Conservation (phyloP, 2,888 invertebrate species). For the Pollenia amentaria region DNA sequence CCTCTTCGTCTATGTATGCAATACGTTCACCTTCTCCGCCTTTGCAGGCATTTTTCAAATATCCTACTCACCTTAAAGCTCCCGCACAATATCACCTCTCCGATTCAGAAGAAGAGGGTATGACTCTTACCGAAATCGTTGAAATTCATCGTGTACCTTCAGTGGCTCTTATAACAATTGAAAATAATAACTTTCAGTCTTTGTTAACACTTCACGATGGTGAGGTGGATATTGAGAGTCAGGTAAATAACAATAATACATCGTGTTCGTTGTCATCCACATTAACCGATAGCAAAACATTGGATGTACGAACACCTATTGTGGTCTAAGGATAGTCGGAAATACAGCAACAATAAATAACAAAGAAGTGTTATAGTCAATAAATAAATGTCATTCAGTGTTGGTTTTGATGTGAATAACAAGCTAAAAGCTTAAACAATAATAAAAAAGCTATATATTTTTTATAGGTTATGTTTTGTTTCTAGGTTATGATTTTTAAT, state of each 20-base stretch:
- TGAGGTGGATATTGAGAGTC: slow-evolving; percentile 66
- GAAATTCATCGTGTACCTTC: slow-evolving; percentile 76
- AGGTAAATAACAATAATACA: slow-evolving; percentile 80
- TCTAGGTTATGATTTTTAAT: slow-evolving; percentile 19
- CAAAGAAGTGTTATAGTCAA: slow-evolving; percentile 54
- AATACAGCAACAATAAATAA: slow-evolving; percentile 25
- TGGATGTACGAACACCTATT: slow-evolving; percentile 83
- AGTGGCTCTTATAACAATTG: slow-evolving; percentile 41
- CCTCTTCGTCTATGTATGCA: slow-evolving; percentile 79
- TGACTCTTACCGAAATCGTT: slow-evolving; percentile 80
- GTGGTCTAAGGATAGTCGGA: slow-evolving; percentile 78
- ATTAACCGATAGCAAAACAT: slow-evolving; percentile 83
- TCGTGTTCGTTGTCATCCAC: slow-evolving; percentile 82
- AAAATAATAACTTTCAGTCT: slow-evolving; percentile 67
- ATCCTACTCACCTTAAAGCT: slow-evolving; percentile 53
- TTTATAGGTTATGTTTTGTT: slow-evolving; percentile 41
- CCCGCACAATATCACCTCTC: slow-evolving; percentile 49
- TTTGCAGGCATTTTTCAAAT: slow-evolving; percentile 45
- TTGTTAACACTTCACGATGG: slow-evolving; percentile 1
- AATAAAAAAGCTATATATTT: slow-evolving; percentile 15
- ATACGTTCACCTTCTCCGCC: slow-evolving; percentile 80
- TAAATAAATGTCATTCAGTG: slow-evolving; percentile 61
- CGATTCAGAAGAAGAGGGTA: slow-evolving; percentile 74
- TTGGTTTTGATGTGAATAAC: slow-evolving; percentile 68
- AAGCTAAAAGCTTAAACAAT: slow-evolving; percentile 12